Evolutionary conservation across 2,113 vertebrate genomes (phyloP), one percentile per base, ranked within the genome.

Genomic region (Catagonus wagneri): DNA sequence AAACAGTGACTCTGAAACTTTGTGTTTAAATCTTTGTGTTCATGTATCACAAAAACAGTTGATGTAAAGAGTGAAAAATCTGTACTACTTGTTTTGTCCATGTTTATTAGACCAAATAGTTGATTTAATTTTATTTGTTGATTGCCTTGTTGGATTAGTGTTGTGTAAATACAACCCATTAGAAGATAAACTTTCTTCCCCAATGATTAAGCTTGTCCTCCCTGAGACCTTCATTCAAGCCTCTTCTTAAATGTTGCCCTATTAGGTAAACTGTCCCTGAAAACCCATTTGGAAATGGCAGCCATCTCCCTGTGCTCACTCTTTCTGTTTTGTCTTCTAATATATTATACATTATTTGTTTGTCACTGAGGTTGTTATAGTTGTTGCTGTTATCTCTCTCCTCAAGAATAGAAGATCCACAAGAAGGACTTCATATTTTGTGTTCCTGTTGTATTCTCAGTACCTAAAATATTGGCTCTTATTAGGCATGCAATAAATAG

Each of bases 41-140:
- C 7, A 50, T 72, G 10, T 25, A 13, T 15, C n/a, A 74, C 44
- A 22, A 76, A 58, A 80, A 39, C 34, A 93, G 14, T 32, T 60
- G 56, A 39, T 56, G 14, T 66, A 34, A 72, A 80, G 36, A 61
- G 3, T 78, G 50, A 93, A 66, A 68, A 25, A 10, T 20, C 90
- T 50, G 56, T 3, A 17, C 20, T n/a, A 66, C 17, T 61, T 85
- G 19, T 60, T 95, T 90, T 58, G 14, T 79, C 34, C 4, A 27
- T 76, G 9, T 72, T 85, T 25, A 50, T 92, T 83, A 80, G 36
- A 71, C 14, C 34, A 68, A 16, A 72, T 58, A 66, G 15, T 87
- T 68, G 74, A 74, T n/a, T 74, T 90, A 75, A 78, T 88, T 34
- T 56, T 60, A 63, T 72, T 90, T 83, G 92, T 52, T 66, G 9